Evolutionary conservation across 2,888 invertebrate genomes (phyloP), one percentile per base, ranked within the genome.

Genomic region (Acholoe squamosa): DNA sequence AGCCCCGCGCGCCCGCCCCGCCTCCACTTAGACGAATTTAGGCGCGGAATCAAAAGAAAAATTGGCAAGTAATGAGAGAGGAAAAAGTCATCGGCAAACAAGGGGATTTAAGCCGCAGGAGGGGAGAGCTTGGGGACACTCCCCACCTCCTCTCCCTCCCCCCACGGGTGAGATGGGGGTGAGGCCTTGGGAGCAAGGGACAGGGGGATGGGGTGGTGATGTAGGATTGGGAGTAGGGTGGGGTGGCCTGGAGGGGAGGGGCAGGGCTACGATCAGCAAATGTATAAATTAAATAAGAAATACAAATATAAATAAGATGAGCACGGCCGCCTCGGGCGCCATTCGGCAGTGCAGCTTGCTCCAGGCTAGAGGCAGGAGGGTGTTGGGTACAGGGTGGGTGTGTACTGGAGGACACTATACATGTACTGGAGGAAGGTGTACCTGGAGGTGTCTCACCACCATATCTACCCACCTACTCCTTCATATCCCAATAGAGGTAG

Each of bases 31-130:
- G 86, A 86, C 86, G 86, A 86, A 86, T 86, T 86, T 86, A 52
- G 86, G 54, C 19, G 54, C 56, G 54, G 86, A 86, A 86, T 86
- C 86, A 56, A 86, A 86, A 86, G 86, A 86, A 86, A 86, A 86
- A 86, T 86, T 86, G 86, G 86, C 86, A 86, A 86, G 86, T 86
- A 86, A 86, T 86, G 86, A 86, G 86, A 86, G 86, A 86, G 86
- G 86, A 86, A 86, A 86, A 86, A 86, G 86, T 86, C 86, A 28
- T 86, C 86, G 86, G 86, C 86, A 86, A 86, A 86, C 86, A 86
- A 86, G 86, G 86, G 86, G 86, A 86, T 86, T 86, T 86, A 86
- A 86, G 86, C 86, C 25, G 54, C 19, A 22, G 28, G 31, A 28
- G 22, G 86, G 86, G 54, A 12, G 54, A 31, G 86, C 31, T 14